phyloP scores from a whole-genome alignment of 2,113 vertebrate species.

The Steatornis caripensis region DNA sequence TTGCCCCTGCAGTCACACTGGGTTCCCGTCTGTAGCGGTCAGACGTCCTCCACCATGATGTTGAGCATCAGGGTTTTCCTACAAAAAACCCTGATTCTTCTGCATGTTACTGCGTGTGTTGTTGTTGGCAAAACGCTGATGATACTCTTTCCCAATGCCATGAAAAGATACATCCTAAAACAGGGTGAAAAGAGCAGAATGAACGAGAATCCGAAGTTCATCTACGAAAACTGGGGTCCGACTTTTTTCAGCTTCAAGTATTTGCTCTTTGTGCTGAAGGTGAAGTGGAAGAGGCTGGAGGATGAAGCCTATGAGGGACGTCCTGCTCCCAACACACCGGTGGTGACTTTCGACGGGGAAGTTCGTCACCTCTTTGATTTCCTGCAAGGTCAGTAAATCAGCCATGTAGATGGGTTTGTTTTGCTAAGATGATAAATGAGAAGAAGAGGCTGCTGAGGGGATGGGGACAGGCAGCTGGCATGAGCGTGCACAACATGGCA shows the following conservation, averaged over 20 bases:
- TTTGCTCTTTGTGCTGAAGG: constrained; percentile 67
- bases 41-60: not conserved
- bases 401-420: rapidly evolving
- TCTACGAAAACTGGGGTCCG: constrained; percentile 85
- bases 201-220: constrained; percentile 77
- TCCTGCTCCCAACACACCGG: constrained; percentile 78
- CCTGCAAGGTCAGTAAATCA: constrained; percentile 72
- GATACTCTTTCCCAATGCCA: constrained; percentile 69
- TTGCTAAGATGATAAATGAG: not conserved
- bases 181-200: constrained; percentile 71
- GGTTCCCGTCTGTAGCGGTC: rapidly evolving
- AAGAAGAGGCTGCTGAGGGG: not conserved
- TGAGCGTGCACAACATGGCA: not conserved
- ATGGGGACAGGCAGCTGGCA: not conserved
- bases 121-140: constrained; percentile 59
- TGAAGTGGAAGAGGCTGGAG: constrained; percentile 79
- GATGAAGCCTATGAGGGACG: constrained; percentile 75
- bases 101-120: constrained; percentile 50
- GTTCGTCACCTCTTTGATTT: constrained; percentile 70
- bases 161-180: constrained; percentile 74
- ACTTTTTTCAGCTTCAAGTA: constrained; percentile 74
- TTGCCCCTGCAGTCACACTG: not conserved
- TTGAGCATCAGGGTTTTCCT: not conserved
- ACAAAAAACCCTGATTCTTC: constrained; percentile 50
- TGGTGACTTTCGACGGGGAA: constrained; percentile 69